These are phyloP conservation scores for Spisula solida DNA, from an alignment of 2,888 invertebrate genomes.

Conservation along the genomic window DNA sequence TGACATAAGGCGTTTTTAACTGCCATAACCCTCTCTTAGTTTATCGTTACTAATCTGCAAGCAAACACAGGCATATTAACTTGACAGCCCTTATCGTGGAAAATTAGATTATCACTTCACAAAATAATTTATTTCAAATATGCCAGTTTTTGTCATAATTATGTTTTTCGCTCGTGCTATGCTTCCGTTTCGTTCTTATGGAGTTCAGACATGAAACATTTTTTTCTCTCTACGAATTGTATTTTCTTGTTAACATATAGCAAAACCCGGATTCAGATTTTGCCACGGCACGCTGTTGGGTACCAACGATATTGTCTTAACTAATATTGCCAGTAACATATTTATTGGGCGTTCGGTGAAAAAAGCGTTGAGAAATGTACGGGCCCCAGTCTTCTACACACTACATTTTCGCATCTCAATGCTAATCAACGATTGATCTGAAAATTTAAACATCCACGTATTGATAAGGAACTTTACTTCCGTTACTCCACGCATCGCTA, in stretches of 20 bases:
- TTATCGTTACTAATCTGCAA: conserved; percentile 58
- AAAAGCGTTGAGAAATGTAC: background rate
- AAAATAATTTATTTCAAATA: conserved; percentile 70
- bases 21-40: conserved; percentile 47
- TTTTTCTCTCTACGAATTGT: conserved; percentile 36
- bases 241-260: conserved; percentile 36
- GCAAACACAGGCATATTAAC: conserved; percentile 70
- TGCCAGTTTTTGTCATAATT: conserved; percentile 63
- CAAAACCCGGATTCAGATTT: conserved; percentile 30
- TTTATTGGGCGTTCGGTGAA: conserved; percentile 1
- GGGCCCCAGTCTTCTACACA: background rate
- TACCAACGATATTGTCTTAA: background rate
- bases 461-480: background rate
- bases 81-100: conserved; percentile 62
- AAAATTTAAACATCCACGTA: background rate
- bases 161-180: conserved; percentile 60
- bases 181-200: conserved; percentile 46
- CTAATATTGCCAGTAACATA: background rate
- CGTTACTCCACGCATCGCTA: background rate
- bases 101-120: conserved; percentile 69
- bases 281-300: conserved; percentile 30
- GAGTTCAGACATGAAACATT: conserved; percentile 43
- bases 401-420: background rate
- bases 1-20: conserved; percentile 61
- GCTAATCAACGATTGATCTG: conserved; percentile 12